Conservation (phyloP, 2,797 vertebrate species). For the Chloroceryle amazona region DNA sequence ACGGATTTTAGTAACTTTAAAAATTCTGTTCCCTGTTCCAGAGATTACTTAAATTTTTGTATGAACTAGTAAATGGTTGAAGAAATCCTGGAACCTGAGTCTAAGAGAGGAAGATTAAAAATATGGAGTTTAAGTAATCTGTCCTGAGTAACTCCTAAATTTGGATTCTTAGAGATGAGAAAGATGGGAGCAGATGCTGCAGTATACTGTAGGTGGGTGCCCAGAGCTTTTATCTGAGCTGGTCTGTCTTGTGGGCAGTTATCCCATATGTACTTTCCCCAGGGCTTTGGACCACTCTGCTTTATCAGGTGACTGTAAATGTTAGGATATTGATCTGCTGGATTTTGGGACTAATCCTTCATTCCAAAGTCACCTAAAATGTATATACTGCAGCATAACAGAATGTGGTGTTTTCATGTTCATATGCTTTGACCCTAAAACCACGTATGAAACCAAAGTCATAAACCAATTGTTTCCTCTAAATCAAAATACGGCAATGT, state of each 20-base stretch:
- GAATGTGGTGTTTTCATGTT: not conserved
- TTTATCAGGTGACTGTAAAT: not conserved
- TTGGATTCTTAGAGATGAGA: not conserved
- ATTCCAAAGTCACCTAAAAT: not conserved
- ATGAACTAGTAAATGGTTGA: not conserved
- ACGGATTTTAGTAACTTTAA: not conserved
- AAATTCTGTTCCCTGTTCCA: not conserved
- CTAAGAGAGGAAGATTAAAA: not conserved
- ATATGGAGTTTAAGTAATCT: not conserved
- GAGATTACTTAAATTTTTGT: not conserved
- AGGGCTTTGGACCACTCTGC: not conserved
- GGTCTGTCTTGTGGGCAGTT: accelerated
- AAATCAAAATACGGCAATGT: not conserved
- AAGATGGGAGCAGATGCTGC: not conserved
- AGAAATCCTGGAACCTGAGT: not conserved
- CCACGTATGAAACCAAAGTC: not conserved
- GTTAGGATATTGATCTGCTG: not conserved
- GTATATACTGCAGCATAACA: not conserved
- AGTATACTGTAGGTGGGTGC: not conserved
- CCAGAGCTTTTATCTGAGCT: not conserved
- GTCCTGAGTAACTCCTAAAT: not conserved
- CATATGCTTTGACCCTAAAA: not conserved
- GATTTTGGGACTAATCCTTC: not conserved
- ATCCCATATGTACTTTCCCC: accelerated
- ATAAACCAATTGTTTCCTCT: not conserved